Percentiles rank a stretch among this genome's conserved stretches.
These are phyloP conservation scores for Drosophila arawakana DNA, from an alignment of 1,140 invertebrate genomes.

Conservation along the genomic window DNA sequence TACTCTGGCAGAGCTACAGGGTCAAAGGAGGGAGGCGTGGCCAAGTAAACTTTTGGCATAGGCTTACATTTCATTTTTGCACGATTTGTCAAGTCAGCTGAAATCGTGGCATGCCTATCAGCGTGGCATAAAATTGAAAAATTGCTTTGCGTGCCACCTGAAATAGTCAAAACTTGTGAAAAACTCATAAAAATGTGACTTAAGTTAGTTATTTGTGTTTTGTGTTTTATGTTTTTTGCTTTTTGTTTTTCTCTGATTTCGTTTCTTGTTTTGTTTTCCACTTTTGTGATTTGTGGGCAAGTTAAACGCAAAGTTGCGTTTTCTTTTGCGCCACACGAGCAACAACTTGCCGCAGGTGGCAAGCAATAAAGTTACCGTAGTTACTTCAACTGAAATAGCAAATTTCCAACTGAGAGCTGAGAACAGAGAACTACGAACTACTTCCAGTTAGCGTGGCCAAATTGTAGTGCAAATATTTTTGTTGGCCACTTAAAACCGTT, in stretches of 20 bases:
- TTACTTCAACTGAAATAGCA: neutral
- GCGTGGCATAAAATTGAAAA: slow-evolving; percentile 80
- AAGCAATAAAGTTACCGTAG: slow-evolving; percentile 18
- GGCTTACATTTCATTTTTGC: slow-evolving; percentile 80
- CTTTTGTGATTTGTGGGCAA: slow-evolving; percentile 68
- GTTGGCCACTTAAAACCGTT: slow-evolving; percentile 52
- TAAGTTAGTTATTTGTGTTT: slow-evolving; percentile 34
- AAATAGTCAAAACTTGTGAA: slow-evolving; percentile 66
- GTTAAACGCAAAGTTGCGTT: slow-evolving; percentile 69
- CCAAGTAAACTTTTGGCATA: slow-evolving; percentile 54
- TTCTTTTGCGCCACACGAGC: slow-evolving; percentile 40
- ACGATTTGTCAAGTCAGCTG: slow-evolving; percentile 84
- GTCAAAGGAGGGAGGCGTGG: neutral
- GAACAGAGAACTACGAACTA: neutral
- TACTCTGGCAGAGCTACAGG: slow-evolving; percentile 15
- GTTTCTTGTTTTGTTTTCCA: neutral
- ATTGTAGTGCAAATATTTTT: slow-evolving; percentile 58
- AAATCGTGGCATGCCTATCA: slow-evolving; percentile 81
- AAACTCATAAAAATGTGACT: slow-evolving; percentile 67
- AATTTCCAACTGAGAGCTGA: neutral
- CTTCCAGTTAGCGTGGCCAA: slow-evolving; percentile 31
- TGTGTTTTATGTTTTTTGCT: neutral
- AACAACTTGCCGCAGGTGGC: slow-evolving; percentile 46
- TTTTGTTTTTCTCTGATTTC: too few relatives aligned
- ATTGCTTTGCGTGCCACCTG: slow-evolving; percentile 72